Base-by-base conservation (phyloP, 1,140 invertebrate genomes). In the Zaprionus taronus region DNA sequence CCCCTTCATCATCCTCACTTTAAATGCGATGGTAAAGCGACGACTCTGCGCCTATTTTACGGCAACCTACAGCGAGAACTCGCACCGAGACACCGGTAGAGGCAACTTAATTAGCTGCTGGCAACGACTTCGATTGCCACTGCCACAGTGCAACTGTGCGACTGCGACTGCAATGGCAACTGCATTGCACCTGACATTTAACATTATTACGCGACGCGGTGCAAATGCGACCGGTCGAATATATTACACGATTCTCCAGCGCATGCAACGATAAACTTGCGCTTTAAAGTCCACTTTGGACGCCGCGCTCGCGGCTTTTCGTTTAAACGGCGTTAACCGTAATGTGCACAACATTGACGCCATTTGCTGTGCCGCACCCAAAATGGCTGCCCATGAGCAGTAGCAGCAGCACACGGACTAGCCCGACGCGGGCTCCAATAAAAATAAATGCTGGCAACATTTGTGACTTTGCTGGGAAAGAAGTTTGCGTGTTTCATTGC, bases 101-200 rank as follows among this genome's bases (percentile, higher is more conserved):
- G 57, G 75, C 64, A 77, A 77, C 75, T 77, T 72, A 77, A 77
- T 77, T 77, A 77, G 75, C 70, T 73, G 49, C 65, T 44, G 55
- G 63, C 63, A 41, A 41, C 68, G 61, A 47, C 68, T 71, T 64
- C 73, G 68, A 80, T 73, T 77, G 68, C 78, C 44, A 68, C 44
- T 66, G 56, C 63, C 56, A 69, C 36, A n/a, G n/a, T 60, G 60
- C 80, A 79, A 81, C 70, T 81, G 78, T 78, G 47, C 47, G 17
- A 22, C 56, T 24, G 36, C 56, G 15, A 11, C 53, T 4, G 53
- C 44, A 22, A 28, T n/a, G 20, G 53, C 83, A 82, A 84, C 74
- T 87, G 84, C 83, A 87, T 65, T 87, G 83, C 81, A 89, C 83
- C 83, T 89, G 84, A 89, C 81, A 87, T 87, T 87, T 89, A 89